phyloP scores from a whole-genome alignment of 64 coral and sea anemone species.

The Platygyra sinensis region DNA sequence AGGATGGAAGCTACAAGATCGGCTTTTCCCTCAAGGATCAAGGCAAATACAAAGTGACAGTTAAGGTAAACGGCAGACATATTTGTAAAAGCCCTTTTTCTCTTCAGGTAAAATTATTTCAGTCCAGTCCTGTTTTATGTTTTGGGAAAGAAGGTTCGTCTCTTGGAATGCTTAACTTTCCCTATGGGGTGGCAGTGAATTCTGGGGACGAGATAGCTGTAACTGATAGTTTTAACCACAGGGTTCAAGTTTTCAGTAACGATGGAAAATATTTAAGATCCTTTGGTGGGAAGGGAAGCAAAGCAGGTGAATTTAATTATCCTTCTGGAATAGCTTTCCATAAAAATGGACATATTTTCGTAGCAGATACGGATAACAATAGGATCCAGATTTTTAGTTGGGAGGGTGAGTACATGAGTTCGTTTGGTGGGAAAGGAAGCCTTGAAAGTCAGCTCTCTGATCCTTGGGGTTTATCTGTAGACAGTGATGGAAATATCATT shows the following conservation, averaged over 20 bases:
- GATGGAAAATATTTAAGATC: constrained; percentile 14
- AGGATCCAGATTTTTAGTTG: neutral
- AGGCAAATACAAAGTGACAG: no score
- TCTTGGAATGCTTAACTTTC: neutral
- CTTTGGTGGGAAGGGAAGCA: neutral
- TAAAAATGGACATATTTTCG: neutral
- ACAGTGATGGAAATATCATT: no score
- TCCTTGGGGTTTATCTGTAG: no score
- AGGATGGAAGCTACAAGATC: constrained; percentile 65
- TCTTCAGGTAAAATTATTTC: no score
- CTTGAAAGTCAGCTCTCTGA: constrained; percentile 41
- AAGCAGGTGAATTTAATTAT: neutral
- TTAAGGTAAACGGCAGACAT: no score
- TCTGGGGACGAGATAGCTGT: constrained; percentile 2
- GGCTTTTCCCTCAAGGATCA: constrained; percentile 5
- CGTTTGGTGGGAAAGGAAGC: constrained; percentile 52
- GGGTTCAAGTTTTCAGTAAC: neutral
- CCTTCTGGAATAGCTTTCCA: neutral
- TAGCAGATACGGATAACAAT: neutral
- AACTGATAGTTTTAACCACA: neutral
- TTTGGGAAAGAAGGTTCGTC: neutral
- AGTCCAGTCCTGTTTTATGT: neutral
- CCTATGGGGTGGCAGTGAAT: neutral
- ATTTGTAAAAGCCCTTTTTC: no score
- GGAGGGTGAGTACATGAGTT: neutral